Conservation (phyloP, 2,113 vertebrate species). For the Pipa parva region DNA sequence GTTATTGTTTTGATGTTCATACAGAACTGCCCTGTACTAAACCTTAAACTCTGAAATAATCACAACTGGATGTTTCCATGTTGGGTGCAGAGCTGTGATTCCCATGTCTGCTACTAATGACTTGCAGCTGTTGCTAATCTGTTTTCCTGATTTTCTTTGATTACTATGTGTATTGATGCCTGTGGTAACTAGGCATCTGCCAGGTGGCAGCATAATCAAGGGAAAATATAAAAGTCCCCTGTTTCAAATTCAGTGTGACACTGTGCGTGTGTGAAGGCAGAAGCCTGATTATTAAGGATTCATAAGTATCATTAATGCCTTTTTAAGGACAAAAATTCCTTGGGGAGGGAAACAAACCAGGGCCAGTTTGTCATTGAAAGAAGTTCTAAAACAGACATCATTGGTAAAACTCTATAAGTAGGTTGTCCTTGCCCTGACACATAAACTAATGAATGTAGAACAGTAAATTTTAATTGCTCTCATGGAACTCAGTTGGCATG, state of each 20-base stretch:
- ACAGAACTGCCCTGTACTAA: slow-evolving; percentile 64
- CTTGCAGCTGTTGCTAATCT: slow-evolving; percentile 82
- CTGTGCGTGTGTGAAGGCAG: slow-evolving; percentile 70
- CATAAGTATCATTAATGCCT: slow-evolving; percentile 59
- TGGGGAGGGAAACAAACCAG: neutral
- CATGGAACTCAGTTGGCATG: slow-evolving; percentile 9
- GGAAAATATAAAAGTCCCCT: slow-evolving; percentile 76
- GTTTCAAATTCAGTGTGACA: slow-evolving; percentile 81
- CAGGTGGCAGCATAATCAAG: slow-evolving; percentile 79
- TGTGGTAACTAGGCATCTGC: slow-evolving; percentile 80
- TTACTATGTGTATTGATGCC: slow-evolving; percentile 80
- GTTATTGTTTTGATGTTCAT: slow-evolving; percentile 66
- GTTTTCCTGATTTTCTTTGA: slow-evolving; percentile 79
- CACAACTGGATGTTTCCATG: slow-evolving; percentile 68
- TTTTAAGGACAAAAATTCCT: slow-evolving; percentile 57
- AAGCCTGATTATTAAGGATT: slow-evolving; percentile 72
- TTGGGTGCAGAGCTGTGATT: slow-evolving; percentile 72
- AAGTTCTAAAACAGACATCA: slow-evolving; percentile 25
- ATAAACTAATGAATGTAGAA: slow-evolving; percentile 18
- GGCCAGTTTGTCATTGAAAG: slow-evolving; percentile 7
- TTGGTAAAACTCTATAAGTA: slow-evolving; percentile 24
- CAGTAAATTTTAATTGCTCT: slow-evolving; percentile 21
- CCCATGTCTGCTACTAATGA: slow-evolving; percentile 79
- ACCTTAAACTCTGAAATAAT: slow-evolving; percentile 64
- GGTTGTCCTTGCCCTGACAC: slow-evolving; percentile 12